Conservation (phyloP, 2,797 vertebrate genomes). For the Alosa sapidissima region DNA sequence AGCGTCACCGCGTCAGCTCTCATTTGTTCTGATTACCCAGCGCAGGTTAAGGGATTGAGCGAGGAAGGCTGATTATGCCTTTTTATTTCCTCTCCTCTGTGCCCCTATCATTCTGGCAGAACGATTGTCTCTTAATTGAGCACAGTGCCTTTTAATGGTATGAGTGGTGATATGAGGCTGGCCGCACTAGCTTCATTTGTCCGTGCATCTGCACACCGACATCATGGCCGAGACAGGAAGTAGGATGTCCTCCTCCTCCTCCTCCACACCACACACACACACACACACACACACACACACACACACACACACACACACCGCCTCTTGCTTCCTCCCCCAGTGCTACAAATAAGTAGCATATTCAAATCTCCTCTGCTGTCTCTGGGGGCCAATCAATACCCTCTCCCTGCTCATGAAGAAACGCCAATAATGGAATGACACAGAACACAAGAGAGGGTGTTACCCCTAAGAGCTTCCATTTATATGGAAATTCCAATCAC, state of each 20-base stretch:
- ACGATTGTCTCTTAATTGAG: constrained; percentile 71
- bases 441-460: constrained; percentile 50
- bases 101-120: constrained; percentile 56
- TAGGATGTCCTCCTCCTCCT: neutral
- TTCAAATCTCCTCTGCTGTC: neutral
- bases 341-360: neutral
- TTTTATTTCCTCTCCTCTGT: constrained; percentile 51
- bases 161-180: constrained; percentile 62
- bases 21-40: constrained; percentile 69
- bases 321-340: neutral
- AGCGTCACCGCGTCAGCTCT: constrained; percentile 59
- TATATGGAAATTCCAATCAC: constrained; percentile 65
- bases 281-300: too few species aligned
- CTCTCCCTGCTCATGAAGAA: constrained; percentile 73
- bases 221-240: neutral
- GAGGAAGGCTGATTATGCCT: constrained; percentile 67
- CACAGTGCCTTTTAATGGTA: constrained; percentile 72
- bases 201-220: neutral
- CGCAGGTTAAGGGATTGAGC: constrained; percentile 38
- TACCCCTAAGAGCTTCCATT: constrained; percentile 61
- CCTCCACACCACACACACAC: too few species aligned
- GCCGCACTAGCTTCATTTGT: constrained; percentile 60
- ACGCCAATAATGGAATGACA: constrained; percentile 66
- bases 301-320: too few species aligned
- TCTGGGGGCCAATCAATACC: constrained; percentile 68